Evolutionary conservation across 1,140 invertebrate genomes (phyloP).

Genomic region (Heliconius congener): DNA sequence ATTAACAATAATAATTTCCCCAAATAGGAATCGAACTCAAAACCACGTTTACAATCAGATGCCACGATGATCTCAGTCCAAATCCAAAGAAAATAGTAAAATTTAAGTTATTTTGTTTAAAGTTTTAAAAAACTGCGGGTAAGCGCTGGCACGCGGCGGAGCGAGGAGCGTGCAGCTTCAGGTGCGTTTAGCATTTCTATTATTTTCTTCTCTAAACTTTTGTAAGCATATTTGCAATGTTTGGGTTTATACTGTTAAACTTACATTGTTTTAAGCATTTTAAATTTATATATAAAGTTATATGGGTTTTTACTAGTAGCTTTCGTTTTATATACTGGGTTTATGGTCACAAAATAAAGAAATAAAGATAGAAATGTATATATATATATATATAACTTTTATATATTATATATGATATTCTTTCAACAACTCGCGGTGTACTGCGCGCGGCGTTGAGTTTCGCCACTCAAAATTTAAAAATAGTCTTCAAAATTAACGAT

Average conservation of each 20-base stretch:
- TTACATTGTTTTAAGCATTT: not conserved
- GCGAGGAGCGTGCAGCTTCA: not conserved
- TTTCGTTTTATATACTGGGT: not conserved
- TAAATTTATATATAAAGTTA: not conserved
- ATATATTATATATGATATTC: too few species aligned
- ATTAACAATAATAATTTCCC: not conserved
- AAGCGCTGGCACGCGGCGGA: slow-evolving; percentile 12
- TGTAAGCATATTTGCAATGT: slow-evolving; percentile 7
- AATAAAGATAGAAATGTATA: too few species aligned
- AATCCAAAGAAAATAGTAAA: not conserved
- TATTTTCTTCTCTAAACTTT: slow-evolving; percentile 2
- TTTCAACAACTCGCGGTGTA: too few species aligned
- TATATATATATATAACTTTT: too few species aligned
- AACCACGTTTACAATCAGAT: not conserved
- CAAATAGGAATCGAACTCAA: not conserved
- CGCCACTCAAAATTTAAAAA: too few species aligned
- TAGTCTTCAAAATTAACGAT: too few species aligned
- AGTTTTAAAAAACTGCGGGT: slow-evolving; percentile 6
- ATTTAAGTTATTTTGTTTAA: slow-evolving; percentile 8
- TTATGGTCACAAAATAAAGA: not conserved
- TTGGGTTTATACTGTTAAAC: not conserved
- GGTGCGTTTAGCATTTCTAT: slow-evolving; percentile 10
- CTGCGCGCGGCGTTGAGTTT: too few species aligned
- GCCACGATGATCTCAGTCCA: too few species aligned
- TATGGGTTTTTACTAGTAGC: not conserved